Base-by-base conservation (phyloP, 1,140 invertebrate species). In the Teleopsis dalmanni region DNA sequence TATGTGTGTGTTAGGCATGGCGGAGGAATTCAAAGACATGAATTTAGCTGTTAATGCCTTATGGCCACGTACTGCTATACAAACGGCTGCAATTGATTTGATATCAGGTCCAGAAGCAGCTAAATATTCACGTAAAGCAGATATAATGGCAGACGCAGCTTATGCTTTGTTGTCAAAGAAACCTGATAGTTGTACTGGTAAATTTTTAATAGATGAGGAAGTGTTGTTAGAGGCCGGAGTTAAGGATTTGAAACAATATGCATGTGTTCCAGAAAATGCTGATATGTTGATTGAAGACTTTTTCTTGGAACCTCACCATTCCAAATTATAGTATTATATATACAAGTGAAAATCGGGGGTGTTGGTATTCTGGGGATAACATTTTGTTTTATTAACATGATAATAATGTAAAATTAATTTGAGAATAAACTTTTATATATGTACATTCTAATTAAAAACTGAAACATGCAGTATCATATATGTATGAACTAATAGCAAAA, bases 1-100 rank as follows among this genome's bases (percentile, higher is more conserved):
- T 0, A 91, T 98, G 89, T 97, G 92, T 75, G 91, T 88, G 3
- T 74, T 98, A n/a, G 94, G 95, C 29, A 95, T 96, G 91, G 76
- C 90, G 40, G 88, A 89, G 56, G 95, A 98, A 73, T 88, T 95
- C 51, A 84, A 80, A 64, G 70, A 76, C 4, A 77, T 83, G 51
- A 83, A 84, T 41, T 85, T 98, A 56, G 91, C 84, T 45, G 92
- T 97, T 3, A 98, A 98, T 76, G 90, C 93, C 11, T 73, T 98
- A 0, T 98, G 95, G 95, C 94, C 94, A 8, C 81, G 77, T 72
- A 95, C 90, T 66, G 91, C 85, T 14, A 95, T 96, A 62, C 80
- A 83, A 52, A 98, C 95, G 1, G 89, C 93, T 18, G 95, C 95
- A 1, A 92, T 96, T 73, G 86, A 94, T 64, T 95, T 98, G 92